Evolutionary conservation across 1,140 invertebrate species (phyloP), one percentile per base, ranked within the genome.

Genomic region (Lethocerus indicus): DNA sequence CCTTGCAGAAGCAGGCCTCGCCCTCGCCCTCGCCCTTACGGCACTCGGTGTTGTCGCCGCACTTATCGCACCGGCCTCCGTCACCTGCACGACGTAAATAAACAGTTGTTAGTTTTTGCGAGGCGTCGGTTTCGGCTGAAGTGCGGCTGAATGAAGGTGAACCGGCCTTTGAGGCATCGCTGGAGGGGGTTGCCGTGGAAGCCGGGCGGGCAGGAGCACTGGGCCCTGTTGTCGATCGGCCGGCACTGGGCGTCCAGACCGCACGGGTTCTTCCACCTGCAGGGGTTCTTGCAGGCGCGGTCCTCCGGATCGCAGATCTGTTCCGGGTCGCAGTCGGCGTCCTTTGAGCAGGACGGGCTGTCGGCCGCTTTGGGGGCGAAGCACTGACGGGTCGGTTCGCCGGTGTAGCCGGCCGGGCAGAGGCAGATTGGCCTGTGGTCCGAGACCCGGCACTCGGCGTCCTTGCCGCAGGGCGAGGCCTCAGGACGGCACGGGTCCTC

Each of bases 181-280:
- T 79, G 65, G 47, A 71, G 67, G 0, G 87, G 81, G 67, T 90
- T 89, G 49, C 87, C 88, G 55, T 79, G 74, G 60, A 83, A 87
- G 49, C 83, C 83, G 12, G 82, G 80, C 14, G 87, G 83, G 62
- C 88, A 93, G 0, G 79, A 77, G 63, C 88, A 92, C 55, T 84
- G 76, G 0, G 85, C 76, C 54, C 71, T 68, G 55, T 82, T 72
- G 49, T 82, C 73, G 2, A 82, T 68, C 1, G 87, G 79, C n/a
- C 78, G 73, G 59, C 89, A 93, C 55, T 88, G 81, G 0, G 87
- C 86, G 64, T 91, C 90, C 13, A 73, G 63, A 9, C 87, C 88
- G 59, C 88, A 93, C 2, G 75, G 74, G 12, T 73, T 75, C 39
- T 74, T 69, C 56, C 82, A 76, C 21, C 81, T 57, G 59, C 88